Base-by-base conservation (phyloP, 2,888 invertebrate genomes). In the Lasioglossum malachurum region DNA sequence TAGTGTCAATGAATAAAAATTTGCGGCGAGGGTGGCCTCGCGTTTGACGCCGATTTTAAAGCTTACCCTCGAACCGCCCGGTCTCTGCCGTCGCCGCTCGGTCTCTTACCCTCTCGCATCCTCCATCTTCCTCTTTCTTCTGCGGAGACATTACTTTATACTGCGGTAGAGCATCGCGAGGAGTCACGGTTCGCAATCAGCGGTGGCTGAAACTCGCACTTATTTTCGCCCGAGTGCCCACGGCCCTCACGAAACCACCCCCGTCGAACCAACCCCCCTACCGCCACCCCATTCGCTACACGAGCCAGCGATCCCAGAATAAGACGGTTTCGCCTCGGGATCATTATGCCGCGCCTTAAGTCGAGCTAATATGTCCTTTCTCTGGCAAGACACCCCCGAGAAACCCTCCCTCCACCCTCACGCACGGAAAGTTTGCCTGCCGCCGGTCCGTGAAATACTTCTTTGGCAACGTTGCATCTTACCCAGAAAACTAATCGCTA, bases 1-100 rank as follows among this genome's bases (percentile, higher is more conserved):
- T 93, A 93, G 94, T 94, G 95, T 94, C 94, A 94, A 95, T 95
- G 95, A 95, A 95, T 95, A 94, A 94, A 94, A 95, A 95, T 94
- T 94, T 94, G 93, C 91, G 93, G 46, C 88, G 90, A 92, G 93
- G 93, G 92, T 92, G 89, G 91, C 84, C 71, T 89, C 84, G 91
- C 93, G 93, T 94, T 95, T 94, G 93, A 94, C 92, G 94, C 93
- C 94, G 93, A 95, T 93, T 94, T 94, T 93, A 93, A 87, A 93
- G 92, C 92, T 92, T 87, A 91, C 92, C 92, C 88, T 87, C 79
- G 75, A 73, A 75, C 85, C 82, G 81, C 78, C 67, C 72, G 69
- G 46, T 64, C 72, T 41, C 64, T 41, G 69, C 73, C 64, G 67
- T 75, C 78, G 71, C 64, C 71, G 38, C 41, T 5, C 69, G 23